These are phyloP conservation scores for Leucosticte australis DNA, from an alignment of 2,113 vertebrate species.

Conservation along the genomic window DNA sequence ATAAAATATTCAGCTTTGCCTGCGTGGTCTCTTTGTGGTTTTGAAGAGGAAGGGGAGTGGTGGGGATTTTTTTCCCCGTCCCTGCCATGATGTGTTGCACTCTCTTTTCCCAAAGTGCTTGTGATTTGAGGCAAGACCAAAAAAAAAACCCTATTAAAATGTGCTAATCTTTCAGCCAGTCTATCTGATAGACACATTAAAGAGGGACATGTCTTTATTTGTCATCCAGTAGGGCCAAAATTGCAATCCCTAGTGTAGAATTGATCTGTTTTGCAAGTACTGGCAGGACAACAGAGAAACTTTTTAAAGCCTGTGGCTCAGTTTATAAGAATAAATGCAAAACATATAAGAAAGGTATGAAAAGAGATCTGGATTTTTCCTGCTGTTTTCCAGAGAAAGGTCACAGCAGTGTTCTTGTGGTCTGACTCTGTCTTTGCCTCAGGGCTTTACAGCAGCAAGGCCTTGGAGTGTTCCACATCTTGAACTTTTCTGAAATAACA, in stretches of 20 bases:
- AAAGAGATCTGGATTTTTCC: constrained; percentile 5
- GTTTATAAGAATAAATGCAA: constrained; percentile 1
- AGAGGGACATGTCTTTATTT: neutral
- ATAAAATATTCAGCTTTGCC: neutral
- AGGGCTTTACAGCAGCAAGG: neutral
- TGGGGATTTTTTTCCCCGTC: neutral
- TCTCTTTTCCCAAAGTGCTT: neutral
- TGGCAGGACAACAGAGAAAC: neutral
- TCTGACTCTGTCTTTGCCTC: neutral
- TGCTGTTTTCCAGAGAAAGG: neutral
- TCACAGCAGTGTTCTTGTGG: neutral
- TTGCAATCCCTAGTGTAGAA: neutral
- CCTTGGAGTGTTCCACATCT: neutral
- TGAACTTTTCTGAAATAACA: neutral
- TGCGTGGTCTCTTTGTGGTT: neutral
- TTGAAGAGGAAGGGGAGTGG: neutral
- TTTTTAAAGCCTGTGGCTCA: neutral
- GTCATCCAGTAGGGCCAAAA: neutral
- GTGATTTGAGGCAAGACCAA: neutral
- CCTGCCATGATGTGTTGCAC: neutral
- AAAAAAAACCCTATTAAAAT: neutral
- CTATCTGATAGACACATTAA: neutral
- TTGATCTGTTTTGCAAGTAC: neutral
- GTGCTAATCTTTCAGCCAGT: neutral
- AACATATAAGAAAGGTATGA: neutral